These are phyloP conservation scores for Corydoras sp. DNA, from an alignment of 2,113 vertebrate species.

Conservation along the genomic window DNA sequence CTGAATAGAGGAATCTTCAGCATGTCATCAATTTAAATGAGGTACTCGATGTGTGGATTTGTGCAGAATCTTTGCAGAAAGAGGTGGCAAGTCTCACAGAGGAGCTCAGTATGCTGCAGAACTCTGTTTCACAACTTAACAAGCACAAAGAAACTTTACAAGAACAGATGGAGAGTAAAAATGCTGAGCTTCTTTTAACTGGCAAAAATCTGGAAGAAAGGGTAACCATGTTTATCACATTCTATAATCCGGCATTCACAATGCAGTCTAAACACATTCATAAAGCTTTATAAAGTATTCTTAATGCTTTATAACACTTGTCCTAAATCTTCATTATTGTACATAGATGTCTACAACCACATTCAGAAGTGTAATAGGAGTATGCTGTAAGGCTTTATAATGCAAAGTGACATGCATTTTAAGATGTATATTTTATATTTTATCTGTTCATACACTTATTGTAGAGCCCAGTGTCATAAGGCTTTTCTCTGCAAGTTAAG, in stretches of 20 bases:
- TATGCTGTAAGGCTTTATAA: too few relatives aligned
- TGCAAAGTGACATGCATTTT: too few relatives aligned
- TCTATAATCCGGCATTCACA: background rate
- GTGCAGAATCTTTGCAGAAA: conserved; percentile 65
- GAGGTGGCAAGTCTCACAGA: conserved; percentile 59
- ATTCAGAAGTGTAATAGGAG: too few relatives aligned
- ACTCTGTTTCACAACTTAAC: conserved; percentile 57
- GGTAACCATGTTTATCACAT: conserved; percentile 26
- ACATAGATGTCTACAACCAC: too few relatives aligned
- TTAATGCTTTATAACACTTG: too few relatives aligned
- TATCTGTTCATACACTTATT: too few relatives aligned
- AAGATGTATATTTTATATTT: too few relatives aligned
- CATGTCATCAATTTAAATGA: background rate
- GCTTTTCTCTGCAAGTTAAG: too few relatives aligned
- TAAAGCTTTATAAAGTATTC: too few relatives aligned
- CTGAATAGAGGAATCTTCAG: background rate
- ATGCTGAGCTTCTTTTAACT: conserved; percentile 58
- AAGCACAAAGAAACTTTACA: conserved; percentile 66
- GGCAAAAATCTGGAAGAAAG: conserved; percentile 60
- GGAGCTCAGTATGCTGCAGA: conserved; percentile 61
- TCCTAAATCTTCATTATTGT: too few relatives aligned
- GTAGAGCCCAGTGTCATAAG: too few relatives aligned
- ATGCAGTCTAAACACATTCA: too few relatives aligned
- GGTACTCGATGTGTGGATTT: background rate
- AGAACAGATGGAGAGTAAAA: conserved; percentile 65